Evolutionary conservation across 2,888 invertebrate species (phyloP), one percentile per base, ranked within the genome.

Genomic region (Xestia ashworthii): DNA sequence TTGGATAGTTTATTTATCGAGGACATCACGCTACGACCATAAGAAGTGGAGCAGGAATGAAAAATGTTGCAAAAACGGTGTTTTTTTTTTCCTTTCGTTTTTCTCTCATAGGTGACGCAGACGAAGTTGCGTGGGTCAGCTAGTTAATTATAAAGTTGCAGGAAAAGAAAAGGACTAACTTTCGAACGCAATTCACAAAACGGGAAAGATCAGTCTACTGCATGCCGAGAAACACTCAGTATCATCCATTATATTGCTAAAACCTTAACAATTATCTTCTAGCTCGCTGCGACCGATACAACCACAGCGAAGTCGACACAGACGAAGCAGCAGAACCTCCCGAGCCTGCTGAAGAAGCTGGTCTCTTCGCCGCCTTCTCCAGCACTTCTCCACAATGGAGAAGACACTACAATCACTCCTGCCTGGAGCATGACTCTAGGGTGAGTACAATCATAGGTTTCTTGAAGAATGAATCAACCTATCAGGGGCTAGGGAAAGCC

Each of bases 241-340:
- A 55, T 12, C n/a, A 12, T n/a, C 5, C 55, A 55, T 55, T n/a
- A 1, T 12, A 1, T 5, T 12, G 0, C 25, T 25, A 58, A 58
- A 25, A 2, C 12, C 22, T 53, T 53, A 22, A 22, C 11, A n/a
- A 55, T 25, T 58, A 8, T 9, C 44, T n/a, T 25, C 19, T 82
- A 97, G 97, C 96, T 68, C 95, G 97, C 0, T 97, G 97, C 89
- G 97, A 97, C 84, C 93, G 97, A 32, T 96, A 94, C 94, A 97
- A 96, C 94, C 94, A 97, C 94, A 94, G 97, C 93, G 93, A 97
- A 90, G 94, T 97, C 88, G 94, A 97, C 92, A 95, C 97, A 78
- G 93, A 97, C 94, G 94, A 97, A 91, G 93, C 97, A 85, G 90
- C 93, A 41, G 95, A 97, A 88, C 78, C 88, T 3, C 81, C 80